These are phyloP conservation scores for Digitonthophagus gazella DNA, from an alignment of 2,888 invertebrate species.

Conservation along the genomic window DNA sequence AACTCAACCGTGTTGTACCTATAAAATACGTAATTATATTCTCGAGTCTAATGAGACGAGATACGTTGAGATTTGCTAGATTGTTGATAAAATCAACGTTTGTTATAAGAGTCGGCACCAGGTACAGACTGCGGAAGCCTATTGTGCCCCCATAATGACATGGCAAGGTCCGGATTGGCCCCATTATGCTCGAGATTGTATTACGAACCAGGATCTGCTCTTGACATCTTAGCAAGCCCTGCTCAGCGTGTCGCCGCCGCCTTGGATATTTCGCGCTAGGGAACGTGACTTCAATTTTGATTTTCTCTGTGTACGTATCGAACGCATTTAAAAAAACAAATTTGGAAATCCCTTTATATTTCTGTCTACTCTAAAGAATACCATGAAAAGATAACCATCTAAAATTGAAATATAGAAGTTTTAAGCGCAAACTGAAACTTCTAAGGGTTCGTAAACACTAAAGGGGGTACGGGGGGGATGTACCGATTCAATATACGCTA, in stretches of 20 bases:
- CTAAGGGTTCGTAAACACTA: slow-evolving; percentile 3
- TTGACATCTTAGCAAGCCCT: slow-evolving; percentile 47
- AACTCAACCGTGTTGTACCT: not conserved
- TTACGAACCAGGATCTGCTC: slow-evolving; percentile 48
- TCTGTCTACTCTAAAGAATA: not conserved
- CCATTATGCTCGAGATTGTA: slow-evolving; percentile 51
- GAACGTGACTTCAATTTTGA: not conserved
- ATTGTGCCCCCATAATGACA: slow-evolving; percentile 46
- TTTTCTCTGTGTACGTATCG: not conserved
- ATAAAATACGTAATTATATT: not conserved
- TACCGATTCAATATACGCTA: slow-evolving; percentile 44
- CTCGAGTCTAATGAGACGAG: not conserved
- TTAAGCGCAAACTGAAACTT: not conserved
- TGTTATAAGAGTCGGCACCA: slow-evolving; percentile 39
- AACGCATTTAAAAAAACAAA: not conserved
- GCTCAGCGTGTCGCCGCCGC: slow-evolving; percentile 41
- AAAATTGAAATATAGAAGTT: not conserved
- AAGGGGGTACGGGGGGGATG: slow-evolving; percentile 29
- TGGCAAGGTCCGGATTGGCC: slow-evolving; percentile 45
- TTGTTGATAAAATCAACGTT: slow-evolving; percentile 46
- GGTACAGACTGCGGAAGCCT: slow-evolving; percentile 38
- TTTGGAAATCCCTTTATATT: not conserved
- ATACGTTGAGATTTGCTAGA: slow-evolving; percentile 23
- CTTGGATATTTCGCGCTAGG: not conserved
- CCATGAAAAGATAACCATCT: not conserved